These are phyloP conservation scores for Eleginops maclovinus DNA, from an alignment of 2,113 vertebrate genomes.

Conservation along the genomic window DNA sequence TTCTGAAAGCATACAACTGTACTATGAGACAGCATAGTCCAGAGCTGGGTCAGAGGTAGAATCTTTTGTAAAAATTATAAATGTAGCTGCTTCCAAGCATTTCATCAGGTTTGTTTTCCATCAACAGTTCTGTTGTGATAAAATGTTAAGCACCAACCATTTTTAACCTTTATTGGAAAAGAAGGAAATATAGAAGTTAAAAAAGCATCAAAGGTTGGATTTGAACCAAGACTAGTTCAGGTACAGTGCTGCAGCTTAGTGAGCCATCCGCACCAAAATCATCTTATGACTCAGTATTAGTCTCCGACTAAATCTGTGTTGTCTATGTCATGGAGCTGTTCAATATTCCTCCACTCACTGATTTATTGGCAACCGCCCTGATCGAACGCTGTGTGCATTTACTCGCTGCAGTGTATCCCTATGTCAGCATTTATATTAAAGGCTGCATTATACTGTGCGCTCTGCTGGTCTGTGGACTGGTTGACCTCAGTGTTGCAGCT, in stretches of 20 bases:
- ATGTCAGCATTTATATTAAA: slow-evolving; percentile 62
- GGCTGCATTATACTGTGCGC: slow-evolving; percentile 29
- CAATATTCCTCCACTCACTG: neutral
- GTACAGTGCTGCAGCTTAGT: neutral
- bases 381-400: slow-evolving; percentile 14
- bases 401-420: slow-evolving; percentile 21
- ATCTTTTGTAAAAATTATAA: neutral
- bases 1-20: neutral
- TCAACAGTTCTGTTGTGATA: neutral
- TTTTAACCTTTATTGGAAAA: neutral
- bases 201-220: neutral
- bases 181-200: neutral
- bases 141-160: neutral
- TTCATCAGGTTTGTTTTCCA: neutral
- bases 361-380: slow-evolving; percentile 6
- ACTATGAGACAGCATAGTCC: neutral
- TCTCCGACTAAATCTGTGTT: neutral
- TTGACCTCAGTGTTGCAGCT: slow-evolving; percentile 58
- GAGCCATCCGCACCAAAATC: neutral
- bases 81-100: neutral
- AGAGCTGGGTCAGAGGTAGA: neutral
- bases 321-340: neutral
- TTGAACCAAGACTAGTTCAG: neutral
- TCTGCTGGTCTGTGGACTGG: slow-evolving; percentile 33
- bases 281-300: neutral